These are phyloP conservation scores for Cavia aperea DNA, from an alignment of 2,113 vertebrate genomes.

Conservation along the genomic window DNA sequence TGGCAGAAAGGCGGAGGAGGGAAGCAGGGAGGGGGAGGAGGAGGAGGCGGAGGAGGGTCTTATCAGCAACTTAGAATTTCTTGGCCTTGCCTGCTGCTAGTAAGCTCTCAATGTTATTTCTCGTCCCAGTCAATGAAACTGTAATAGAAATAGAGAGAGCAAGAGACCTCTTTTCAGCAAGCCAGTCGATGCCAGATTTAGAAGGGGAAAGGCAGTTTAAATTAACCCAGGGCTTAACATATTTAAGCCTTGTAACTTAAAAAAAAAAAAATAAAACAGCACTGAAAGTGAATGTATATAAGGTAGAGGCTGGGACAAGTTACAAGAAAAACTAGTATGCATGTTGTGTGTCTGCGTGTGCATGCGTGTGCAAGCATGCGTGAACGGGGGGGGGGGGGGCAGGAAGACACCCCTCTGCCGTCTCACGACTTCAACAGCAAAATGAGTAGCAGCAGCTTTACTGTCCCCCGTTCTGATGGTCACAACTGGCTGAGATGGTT, in stretches of 20 bases:
- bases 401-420: background rate
- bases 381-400: background rate
- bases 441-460: conserved; percentile 63
- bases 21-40: background rate
- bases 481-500: conserved; percentile 61
- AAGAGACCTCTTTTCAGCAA: conserved; percentile 54
- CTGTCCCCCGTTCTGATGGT: conserved; percentile 66
- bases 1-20: conserved; percentile 51
- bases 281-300: background rate
- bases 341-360: background rate
- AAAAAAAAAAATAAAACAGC: background rate
- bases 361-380: too few species aligned
- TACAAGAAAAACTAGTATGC: background rate
- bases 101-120: conserved; percentile 51
- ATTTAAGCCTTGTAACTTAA: conserved; percentile 41
- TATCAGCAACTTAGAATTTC: conserved; percentile 62
- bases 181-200: conserved; percentile 48
- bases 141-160: conserved; percentile 46
- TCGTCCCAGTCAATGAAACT: conserved; percentile 64
- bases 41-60: conserved; percentile 37
- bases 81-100: conserved; percentile 59
- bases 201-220: conserved; percentile 34
- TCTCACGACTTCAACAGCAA: conserved; percentile 42
- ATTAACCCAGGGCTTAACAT: conserved; percentile 49
- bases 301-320: background rate